Conservation (phyloP, 2,797 vertebrate genomes). For the Limosa lapponica region DNA sequence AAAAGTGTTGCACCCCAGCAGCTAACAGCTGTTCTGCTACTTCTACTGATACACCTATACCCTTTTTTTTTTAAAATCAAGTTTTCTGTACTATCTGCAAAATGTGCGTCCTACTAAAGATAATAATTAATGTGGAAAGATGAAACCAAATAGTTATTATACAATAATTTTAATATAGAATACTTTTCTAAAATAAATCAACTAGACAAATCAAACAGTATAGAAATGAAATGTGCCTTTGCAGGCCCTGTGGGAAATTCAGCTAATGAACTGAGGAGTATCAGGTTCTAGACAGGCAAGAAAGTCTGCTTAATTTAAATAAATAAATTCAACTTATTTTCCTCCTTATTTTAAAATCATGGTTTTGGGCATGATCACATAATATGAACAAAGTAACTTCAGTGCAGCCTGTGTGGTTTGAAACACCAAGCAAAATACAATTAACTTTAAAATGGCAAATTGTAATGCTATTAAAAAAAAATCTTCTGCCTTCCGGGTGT, state of each 20-base stretch:
- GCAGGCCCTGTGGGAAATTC: conserved; percentile 3
- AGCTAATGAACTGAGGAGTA: conserved; percentile 7
- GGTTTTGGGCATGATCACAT: neutral
- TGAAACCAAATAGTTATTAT: neutral
- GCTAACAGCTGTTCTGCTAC: neutral
- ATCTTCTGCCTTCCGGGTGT: neutral
- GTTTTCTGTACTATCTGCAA: neutral
- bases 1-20: neutral
- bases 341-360: conserved; percentile 2
- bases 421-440: conserved; percentile 21
- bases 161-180: neutral
- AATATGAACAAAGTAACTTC: neutral
- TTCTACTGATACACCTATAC: neutral
- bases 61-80: neutral
- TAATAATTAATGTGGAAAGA: neutral
- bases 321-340: conserved; percentile 14
- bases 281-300: conserved; percentile 2
- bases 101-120: neutral
- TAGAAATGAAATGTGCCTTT: neutral
- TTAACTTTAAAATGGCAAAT: conserved; percentile 52
- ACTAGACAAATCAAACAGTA: neutral
- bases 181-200: neutral
- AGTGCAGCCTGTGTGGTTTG: neutral
- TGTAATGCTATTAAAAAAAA: conserved; percentile 12
- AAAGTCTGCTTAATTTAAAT: conserved; percentile 32